Evolutionary conservation across 2,888 invertebrate genomes (phyloP).

Genomic region (Coleophora deauratella): DNA sequence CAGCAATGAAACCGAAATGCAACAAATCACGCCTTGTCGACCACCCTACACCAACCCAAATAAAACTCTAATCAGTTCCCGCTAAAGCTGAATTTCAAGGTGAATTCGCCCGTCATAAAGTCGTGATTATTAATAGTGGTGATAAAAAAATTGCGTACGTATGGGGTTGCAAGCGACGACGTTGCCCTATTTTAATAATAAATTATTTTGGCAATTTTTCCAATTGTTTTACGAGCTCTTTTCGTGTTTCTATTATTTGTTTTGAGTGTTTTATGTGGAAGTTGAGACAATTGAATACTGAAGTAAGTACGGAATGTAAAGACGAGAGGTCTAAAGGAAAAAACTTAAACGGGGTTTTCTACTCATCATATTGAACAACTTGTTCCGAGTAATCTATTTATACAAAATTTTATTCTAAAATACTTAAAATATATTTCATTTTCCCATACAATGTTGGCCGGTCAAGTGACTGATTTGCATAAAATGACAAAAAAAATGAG

Average conservation of each 20-base stretch:
- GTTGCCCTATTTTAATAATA: conserved; percentile 50
- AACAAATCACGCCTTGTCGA: conserved; percentile 20
- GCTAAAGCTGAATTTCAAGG: neutral
- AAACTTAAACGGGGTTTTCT: too few species aligned
- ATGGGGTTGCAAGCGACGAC: conserved; percentile 55
- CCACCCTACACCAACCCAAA: conserved; percentile 11
- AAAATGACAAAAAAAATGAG: too few species aligned
- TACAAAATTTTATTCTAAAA: too few species aligned
- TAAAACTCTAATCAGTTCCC: conserved; percentile 15
- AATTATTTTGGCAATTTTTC: conserved; percentile 50
- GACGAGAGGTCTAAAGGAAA: too few species aligned
- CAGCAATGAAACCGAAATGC: conserved; percentile 13
- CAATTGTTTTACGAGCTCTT: conserved; percentile 50
- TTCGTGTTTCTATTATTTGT: conserved; percentile 14
- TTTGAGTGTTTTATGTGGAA: neutral
- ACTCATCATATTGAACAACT: too few species aligned
- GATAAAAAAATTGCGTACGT: conserved; percentile 52
- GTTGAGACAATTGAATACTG: too few species aligned
- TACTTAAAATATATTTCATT: too few species aligned
- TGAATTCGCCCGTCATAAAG: neutral
- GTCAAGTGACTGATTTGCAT: too few species aligned
- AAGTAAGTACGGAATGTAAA: too few species aligned
- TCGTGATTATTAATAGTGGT: conserved; percentile 4
- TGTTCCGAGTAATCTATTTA: too few species aligned
- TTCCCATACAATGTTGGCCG: too few species aligned